phyloP scores from a whole-genome alignment of 2,113 vertebrate genomes.

The Equus przewalskii region DNA sequence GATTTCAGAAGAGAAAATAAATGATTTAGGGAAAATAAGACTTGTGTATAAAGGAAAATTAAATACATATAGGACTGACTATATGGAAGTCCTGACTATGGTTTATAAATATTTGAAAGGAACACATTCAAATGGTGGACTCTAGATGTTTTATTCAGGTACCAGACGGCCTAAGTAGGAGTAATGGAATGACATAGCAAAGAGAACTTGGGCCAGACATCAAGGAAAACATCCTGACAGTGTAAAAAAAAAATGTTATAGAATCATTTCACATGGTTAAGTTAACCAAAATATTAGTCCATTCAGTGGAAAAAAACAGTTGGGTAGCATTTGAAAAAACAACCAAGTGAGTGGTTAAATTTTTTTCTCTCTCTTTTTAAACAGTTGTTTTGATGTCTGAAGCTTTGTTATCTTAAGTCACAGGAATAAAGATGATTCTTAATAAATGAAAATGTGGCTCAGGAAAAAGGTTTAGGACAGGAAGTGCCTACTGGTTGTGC shows the following conservation, averaged over 20 bases:
- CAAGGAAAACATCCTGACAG: constrained; percentile 43
- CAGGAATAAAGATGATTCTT: constrained; percentile 24
- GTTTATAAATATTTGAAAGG: constrained; percentile 70
- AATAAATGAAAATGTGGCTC: constrained; percentile 7
- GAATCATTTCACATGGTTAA: constrained; percentile 36
- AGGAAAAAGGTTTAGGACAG: neutral
- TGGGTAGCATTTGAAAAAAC: constrained; percentile 50
- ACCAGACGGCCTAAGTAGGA: neutral
- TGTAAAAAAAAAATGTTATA: neutral
- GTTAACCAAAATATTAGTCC: constrained; percentile 35
- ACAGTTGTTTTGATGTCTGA: constrained; percentile 22
- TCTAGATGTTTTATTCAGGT: constrained; percentile 47
- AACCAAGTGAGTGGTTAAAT: neutral
- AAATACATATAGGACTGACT: constrained; percentile 41
- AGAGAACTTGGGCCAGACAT: neutral
- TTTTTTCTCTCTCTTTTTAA: neutral
- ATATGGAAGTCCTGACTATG: neutral
- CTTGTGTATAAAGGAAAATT: constrained; percentile 61
- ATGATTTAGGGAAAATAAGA: neutral
- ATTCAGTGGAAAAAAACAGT: constrained; percentile 24
- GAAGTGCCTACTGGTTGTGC: neutral
- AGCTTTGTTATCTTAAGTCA: constrained; percentile 59
- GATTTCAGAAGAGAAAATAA: constrained; percentile 47
- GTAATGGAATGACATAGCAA: neutral
- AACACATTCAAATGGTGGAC: neutral